phyloP scores from a whole-genome alignment of 2,888 invertebrate species.

The Fragum whitleyi region DNA sequence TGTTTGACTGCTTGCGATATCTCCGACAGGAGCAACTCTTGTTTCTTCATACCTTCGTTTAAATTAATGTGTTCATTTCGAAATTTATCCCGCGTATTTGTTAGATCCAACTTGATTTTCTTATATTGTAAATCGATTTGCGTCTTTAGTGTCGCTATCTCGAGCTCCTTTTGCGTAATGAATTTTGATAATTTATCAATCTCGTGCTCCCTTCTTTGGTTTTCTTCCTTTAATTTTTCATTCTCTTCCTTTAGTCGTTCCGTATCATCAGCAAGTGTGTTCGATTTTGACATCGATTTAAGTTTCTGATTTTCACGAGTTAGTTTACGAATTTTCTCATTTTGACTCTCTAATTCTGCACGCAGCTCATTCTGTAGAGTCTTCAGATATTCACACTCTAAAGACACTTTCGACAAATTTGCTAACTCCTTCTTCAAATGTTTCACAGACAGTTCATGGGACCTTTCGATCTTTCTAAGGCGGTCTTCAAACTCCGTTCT shows the following conservation, averaged over 20 bases:
- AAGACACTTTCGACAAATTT: slow-evolving; percentile 48
- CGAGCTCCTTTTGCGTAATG: slow-evolving; percentile 50
- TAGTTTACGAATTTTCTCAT: slow-evolving; percentile 41
- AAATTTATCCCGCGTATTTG: slow-evolving; percentile 57
- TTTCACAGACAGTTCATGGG: slow-evolving; percentile 46
- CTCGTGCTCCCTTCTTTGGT: slow-evolving; percentile 36
- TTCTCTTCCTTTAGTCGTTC: slow-evolving; percentile 50
- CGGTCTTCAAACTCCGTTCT: slow-evolving; percentile 54
- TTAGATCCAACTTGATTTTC: slow-evolving; percentile 53
- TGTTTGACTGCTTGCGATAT: slow-evolving; percentile 54
- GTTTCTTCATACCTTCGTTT: slow-evolving; percentile 51
- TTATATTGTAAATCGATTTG: slow-evolving; percentile 57
- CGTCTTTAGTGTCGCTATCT: slow-evolving; percentile 46
- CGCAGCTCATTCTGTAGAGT: slow-evolving; percentile 44
- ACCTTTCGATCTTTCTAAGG: slow-evolving; percentile 34
- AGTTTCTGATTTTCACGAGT: slow-evolving; percentile 52
- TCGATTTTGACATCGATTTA: slow-evolving; percentile 33
- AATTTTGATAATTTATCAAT: slow-evolving; percentile 36
- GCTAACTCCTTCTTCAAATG: slow-evolving; percentile 52
- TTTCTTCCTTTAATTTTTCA: slow-evolving; percentile 47
- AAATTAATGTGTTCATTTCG: slow-evolving; percentile 54
- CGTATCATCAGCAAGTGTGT: slow-evolving; percentile 32
- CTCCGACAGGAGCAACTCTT: slow-evolving; percentile 50
- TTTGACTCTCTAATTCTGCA: slow-evolving; percentile 44
- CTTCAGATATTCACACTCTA: slow-evolving; percentile 56